A percentile compares a stretch with the other conserved stretches of the same genome.
phyloP scores from a whole-genome alignment of 2,113 vertebrate genomes.

The Ammodytes marinus region DNA sequence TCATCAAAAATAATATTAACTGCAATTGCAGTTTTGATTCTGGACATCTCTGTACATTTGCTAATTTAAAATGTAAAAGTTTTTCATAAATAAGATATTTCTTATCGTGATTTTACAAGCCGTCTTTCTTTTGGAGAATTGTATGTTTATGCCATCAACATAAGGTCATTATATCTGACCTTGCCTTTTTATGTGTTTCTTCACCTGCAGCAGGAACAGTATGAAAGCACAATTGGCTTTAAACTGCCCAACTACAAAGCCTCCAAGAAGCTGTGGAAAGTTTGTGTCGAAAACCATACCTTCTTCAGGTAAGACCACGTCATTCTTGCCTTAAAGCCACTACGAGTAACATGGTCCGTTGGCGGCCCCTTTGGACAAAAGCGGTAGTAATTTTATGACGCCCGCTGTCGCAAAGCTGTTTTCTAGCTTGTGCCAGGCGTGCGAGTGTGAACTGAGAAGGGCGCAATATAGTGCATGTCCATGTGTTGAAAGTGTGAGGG shows the following conservation, averaged over 20 bases:
- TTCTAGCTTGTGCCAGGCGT: too few species aligned
- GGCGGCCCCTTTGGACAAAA: too few species aligned
- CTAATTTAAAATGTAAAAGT: not conserved
- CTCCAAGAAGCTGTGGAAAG: constrained; percentile 98
- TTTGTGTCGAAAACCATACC: constrained; percentile 95
- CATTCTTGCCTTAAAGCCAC: not conserved
- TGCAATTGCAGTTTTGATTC: not conserved
- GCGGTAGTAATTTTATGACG: too few species aligned
- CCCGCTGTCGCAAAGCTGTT: too few species aligned
- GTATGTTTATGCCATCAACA: not conserved
- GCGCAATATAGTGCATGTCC: too few species aligned
- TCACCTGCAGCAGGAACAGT: constrained; percentile 89
- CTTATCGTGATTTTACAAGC: not conserved
- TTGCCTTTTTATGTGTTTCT: constrained; percentile 27
- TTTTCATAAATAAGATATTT: not conserved
- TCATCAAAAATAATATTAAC: not conserved
- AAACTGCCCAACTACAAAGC: constrained; percentile 95
- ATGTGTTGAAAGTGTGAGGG: too few species aligned
- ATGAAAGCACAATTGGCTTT: constrained; percentile 95
- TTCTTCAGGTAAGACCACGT: constrained; percentile 92
- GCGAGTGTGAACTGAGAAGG: too few species aligned
- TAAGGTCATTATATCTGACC: not conserved
- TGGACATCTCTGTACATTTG: not conserved
- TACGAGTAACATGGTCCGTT: too few species aligned
- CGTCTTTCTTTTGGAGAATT: not conserved